Evolutionary conservation across 2,888 invertebrate genomes (phyloP).

Genomic region (Ichneumoninae sp.): DNA sequence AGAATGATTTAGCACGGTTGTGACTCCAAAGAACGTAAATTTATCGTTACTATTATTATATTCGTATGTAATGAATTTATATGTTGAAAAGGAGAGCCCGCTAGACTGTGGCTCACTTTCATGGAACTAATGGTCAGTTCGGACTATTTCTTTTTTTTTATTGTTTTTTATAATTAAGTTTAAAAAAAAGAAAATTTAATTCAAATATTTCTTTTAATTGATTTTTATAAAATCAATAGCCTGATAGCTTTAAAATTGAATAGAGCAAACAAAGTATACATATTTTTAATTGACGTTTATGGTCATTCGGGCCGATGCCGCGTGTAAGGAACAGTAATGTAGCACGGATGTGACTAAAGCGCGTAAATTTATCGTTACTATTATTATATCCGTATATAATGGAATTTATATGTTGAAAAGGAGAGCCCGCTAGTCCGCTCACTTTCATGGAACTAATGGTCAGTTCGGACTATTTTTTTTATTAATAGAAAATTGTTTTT

Average conservation of each 20-base stretch:
- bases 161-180: neutral
- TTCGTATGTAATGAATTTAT: constrained; percentile 33
- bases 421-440: constrained; percentile 35
- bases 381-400: constrained; percentile 31
- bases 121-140: constrained; percentile 7
- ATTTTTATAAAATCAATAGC: too few relatives aligned
- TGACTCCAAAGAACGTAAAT: neutral
- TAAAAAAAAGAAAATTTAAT: neutral
- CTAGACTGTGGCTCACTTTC: constrained; percentile 38
- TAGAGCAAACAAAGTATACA: neutral
- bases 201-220: too few relatives aligned
- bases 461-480: too few relatives aligned
- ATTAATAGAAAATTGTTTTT: too few relatives aligned
- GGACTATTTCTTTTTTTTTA: too few relatives aligned
- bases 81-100: constrained; percentile 37
- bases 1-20: constrained; percentile 17
- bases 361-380: constrained; percentile 26
- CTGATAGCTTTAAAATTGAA: neutral
- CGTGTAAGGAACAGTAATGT: constrained; percentile 13
- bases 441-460: constrained; percentile 36
- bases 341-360: constrained; percentile 5
- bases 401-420: constrained; percentile 38
- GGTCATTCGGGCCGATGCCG: neutral
- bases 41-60: constrained; percentile 32
- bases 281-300: neutral